A percentile compares a stretch with the other conserved stretches of the same genome.
phyloP scores from a whole-genome alignment of 2,888 invertebrate genomes.

The Macrostomum cliftonense region DNA sequence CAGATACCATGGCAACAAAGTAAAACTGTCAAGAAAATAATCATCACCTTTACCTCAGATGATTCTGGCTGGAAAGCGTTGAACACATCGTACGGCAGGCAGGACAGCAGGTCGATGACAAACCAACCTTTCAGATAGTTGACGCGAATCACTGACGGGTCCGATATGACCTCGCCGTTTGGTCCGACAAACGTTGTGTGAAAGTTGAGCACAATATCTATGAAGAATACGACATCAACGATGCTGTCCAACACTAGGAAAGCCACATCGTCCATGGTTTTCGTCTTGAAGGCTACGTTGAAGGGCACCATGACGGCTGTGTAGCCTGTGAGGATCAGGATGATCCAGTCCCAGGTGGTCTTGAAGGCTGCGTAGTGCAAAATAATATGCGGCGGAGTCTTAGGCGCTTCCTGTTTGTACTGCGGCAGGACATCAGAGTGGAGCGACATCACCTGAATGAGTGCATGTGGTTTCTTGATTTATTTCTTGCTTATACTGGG shows the following conservation, averaged over 20 bases:
- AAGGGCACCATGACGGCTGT: constrained; percentile 95
- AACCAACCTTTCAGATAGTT: constrained; percentile 99
- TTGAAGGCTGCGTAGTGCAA: constrained; percentile 99
- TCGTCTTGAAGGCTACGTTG: constrained; percentile 98
- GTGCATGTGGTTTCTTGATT: no score
- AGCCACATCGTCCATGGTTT: constrained; percentile 48
- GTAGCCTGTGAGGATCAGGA: constrained; percentile 96
- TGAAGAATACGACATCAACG: constrained; percentile 98
- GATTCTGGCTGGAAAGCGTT: constrained; percentile 73
- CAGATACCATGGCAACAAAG: no score
- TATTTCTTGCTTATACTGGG: no score
- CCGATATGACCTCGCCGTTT: constrained; percentile 66
- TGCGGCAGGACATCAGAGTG: constrained; percentile 43
- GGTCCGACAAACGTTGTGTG: constrained; percentile 97
- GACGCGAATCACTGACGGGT: constrained; percentile 53
- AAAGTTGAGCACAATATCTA: constrained; percentile 98
- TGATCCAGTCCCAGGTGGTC: constrained; percentile 97
- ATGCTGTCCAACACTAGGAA: constrained; percentile 50
- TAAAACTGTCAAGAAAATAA: no score
- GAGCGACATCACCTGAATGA: constrained; percentile 46
- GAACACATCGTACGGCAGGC: constrained; percentile 98
- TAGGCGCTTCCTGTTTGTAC: constrained; percentile 75
- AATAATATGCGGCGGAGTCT: constrained; percentile 96
- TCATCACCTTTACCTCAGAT: constrained; percentile 3
- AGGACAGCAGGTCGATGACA: constrained; percentile 91